phyloP scores from a whole-genome alignment of 2,113 vertebrate genomes.

The Oreochromis aureus region DNA sequence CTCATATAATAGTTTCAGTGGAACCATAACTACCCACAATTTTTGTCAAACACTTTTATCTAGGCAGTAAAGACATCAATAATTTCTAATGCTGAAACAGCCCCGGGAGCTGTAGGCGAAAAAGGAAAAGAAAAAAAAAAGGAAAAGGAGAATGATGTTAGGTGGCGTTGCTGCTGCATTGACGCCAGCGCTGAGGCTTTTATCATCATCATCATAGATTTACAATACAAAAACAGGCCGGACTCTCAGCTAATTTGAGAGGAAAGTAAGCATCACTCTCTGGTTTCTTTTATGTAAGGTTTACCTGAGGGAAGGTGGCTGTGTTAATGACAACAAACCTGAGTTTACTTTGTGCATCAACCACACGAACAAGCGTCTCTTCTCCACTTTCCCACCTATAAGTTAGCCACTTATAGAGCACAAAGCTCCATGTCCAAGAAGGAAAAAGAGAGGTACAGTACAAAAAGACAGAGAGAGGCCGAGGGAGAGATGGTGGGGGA shows the following conservation, averaged over 20 bases:
- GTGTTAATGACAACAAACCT: slow-evolving; percentile 26
- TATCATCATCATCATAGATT: slow-evolving; percentile 26
- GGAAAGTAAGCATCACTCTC: neutral
- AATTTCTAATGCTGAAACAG: slow-evolving; percentile 60
- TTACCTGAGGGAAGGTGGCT: slow-evolving; percentile 36
- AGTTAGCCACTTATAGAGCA: slow-evolving; percentile 43
- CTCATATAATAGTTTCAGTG: slow-evolving; percentile 35
- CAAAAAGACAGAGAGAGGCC: slow-evolving; percentile 14
- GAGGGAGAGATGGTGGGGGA: neutral
- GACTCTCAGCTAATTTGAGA: slow-evolving; percentile 22
- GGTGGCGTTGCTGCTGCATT: slow-evolving; percentile 44
- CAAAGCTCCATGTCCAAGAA: slow-evolving; percentile 45
- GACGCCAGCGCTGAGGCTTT: slow-evolving; percentile 22
- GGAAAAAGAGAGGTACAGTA: slow-evolving; percentile 28
- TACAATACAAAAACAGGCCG: slow-evolving; percentile 6
- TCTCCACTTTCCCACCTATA: slow-evolving; percentile 25
- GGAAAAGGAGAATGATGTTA: slow-evolving; percentile 26
- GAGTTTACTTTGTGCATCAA: slow-evolving; percentile 16
- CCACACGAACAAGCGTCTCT: slow-evolving; percentile 12
- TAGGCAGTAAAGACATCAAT: slow-evolving; percentile 62
- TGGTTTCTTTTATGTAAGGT: slow-evolving; percentile 9
- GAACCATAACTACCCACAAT: slow-evolving; percentile 48
- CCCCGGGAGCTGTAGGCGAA: slow-evolving; percentile 42
- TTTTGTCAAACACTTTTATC: slow-evolving; percentile 59
- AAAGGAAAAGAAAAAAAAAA: neutral